phyloP scores from a whole-genome alignment of 2,113 vertebrate species.

The Malaclemys terrapin region DNA sequence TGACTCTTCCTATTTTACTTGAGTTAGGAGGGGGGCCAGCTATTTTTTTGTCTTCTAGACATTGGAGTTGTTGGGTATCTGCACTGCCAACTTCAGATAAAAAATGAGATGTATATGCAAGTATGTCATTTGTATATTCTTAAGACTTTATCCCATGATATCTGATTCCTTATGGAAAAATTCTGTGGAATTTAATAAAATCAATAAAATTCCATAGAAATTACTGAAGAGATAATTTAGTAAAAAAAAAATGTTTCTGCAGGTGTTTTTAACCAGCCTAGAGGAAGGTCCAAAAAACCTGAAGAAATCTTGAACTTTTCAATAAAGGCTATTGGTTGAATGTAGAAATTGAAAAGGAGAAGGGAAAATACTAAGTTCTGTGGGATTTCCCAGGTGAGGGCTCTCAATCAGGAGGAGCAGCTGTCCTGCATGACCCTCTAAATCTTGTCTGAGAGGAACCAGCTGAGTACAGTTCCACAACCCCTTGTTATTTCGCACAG shows the following conservation, averaged over 20 bases:
- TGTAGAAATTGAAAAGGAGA: background rate
- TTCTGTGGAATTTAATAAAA: background rate
- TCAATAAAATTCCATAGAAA: background rate
- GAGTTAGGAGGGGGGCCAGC: background rate
- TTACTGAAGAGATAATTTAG: background rate
- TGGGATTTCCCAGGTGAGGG: background rate
- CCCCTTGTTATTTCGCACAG: background rate
- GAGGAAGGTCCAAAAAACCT: background rate
- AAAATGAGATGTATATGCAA: background rate
- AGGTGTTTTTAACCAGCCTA: background rate
- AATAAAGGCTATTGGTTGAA: background rate
- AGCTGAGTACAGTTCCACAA: background rate
- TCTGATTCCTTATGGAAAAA: background rate
- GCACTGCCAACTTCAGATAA: background rate
- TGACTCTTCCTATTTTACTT: background rate
- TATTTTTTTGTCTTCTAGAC: background rate
- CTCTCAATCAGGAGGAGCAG: background rate
- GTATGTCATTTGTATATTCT: background rate
- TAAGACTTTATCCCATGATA: background rate
- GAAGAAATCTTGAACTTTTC: background rate
- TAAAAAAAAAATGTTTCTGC: background rate
- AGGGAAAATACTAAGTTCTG: background rate
- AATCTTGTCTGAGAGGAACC: background rate
- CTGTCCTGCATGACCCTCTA: background rate
- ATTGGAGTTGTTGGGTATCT: background rate